phyloP scores from a whole-genome alignment of 1,140 invertebrate species.

The Diorhabda sublineata region DNA sequence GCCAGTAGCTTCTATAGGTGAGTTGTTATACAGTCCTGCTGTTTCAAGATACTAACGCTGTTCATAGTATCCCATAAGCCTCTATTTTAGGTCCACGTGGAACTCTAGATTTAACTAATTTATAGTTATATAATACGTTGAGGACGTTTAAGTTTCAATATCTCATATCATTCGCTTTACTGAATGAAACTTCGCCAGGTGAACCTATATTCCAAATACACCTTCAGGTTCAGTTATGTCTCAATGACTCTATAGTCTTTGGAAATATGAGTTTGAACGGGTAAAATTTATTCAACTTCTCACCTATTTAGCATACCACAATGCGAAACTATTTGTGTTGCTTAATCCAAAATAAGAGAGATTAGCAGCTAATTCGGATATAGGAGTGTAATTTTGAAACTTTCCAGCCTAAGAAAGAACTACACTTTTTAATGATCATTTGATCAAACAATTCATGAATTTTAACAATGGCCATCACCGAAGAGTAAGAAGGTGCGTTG shows the following conservation, averaged over 20 bases:
- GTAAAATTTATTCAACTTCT: no score
- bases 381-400: no score
- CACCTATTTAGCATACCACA: no score
- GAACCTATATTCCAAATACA: conserved; percentile 35
- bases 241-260: conserved; percentile 58
- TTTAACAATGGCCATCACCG: no score
- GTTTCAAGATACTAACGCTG: conserved; percentile 80
- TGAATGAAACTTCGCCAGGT: conserved; percentile 55
- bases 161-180: conserved; percentile 84
- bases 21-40: conserved; percentile 71
- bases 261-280: no score
- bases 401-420: no score
- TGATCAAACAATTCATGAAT: no score
- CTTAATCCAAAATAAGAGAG: no score
- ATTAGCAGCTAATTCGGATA: no score
- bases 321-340: no score
- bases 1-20: conserved; percentile 84
- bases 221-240: conserved; percentile 49
- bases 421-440: no score
- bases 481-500: no score
- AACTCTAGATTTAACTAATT: conserved; percentile 46
- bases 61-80: conserved; percentile 73
- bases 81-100: conserved; percentile 45
- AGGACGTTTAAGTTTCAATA: conserved; percentile 61
- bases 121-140: conserved; percentile 88